These are phyloP conservation scores for Microcebus tavaratra DNA, from an alignment of 2,113 vertebrate species.

Conservation along the genomic window DNA sequence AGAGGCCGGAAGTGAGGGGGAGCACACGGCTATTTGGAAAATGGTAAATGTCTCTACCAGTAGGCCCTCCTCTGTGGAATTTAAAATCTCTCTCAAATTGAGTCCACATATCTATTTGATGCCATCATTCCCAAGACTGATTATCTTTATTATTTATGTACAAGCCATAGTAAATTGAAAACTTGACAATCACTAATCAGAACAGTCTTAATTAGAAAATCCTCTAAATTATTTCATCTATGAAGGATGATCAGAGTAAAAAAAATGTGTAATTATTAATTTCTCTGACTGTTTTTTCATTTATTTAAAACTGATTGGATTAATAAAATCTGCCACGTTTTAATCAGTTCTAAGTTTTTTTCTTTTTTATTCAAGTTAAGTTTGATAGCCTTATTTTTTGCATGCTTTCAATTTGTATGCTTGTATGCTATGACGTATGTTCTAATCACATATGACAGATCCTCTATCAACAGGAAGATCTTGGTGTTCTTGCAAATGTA, in stretches of 20 bases:
- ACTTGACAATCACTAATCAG: background rate
- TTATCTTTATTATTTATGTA: background rate
- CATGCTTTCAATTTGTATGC: background rate
- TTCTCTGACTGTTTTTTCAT: background rate
- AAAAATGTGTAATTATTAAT: background rate
- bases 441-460: background rate
- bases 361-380: background rate
- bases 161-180: background rate
- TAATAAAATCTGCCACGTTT: background rate
- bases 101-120: background rate
- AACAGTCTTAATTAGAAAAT: background rate
- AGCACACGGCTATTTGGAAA: background rate
- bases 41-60: background rate
- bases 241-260: background rate
- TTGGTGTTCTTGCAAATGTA: background rate
- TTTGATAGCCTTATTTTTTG: background rate
- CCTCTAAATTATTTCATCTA: conserved; percentile 28
- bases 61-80: background rate
- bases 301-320: background rate
- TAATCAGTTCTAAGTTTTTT: background rate
- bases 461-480: background rate
- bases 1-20: background rate
- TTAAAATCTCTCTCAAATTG: background rate
- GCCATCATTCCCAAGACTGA: background rate
- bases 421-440: background rate